A percentile compares a stretch with the other conserved stretches of the same genome.
phyloP scores from a whole-genome alignment of 1,140 invertebrate genomes.

The Panagrolaimus sp. region DNA sequence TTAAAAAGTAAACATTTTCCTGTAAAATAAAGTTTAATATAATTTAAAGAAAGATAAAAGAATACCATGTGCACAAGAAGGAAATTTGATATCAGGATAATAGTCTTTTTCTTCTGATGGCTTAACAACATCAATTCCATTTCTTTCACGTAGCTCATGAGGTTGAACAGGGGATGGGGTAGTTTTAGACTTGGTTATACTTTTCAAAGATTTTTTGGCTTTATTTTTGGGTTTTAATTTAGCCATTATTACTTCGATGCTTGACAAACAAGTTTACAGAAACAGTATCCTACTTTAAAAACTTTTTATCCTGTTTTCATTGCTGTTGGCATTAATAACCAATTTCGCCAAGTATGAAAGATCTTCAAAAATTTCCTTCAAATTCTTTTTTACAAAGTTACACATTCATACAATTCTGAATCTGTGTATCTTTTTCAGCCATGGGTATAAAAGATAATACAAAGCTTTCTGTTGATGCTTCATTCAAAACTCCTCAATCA shows the following conservation, averaged over 20 bases:
- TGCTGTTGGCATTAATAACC: no score
- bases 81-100: not conserved
- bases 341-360: not conserved
- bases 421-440: not conserved
- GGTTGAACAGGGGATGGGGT: no score
- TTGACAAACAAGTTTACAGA: no score
- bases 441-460: not conserved
- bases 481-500: not conserved
- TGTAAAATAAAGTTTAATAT: not conserved
- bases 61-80: not conserved
- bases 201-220: no score
- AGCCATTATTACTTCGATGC: no score
- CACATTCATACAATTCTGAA: no score
- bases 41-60: not conserved
- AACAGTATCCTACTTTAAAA: no score
- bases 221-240: no score
- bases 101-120: not conserved
- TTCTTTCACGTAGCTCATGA: not conserved
- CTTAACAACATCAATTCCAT: not conserved
- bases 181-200: no score
- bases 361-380: no score
- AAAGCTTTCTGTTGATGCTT: not conserved
- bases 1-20: conserved; percentile 7
- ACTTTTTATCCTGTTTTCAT: no score
- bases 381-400: no score